phyloP scores from a whole-genome alignment of 2,888 invertebrate species.

The Idaea dimidiata region DNA sequence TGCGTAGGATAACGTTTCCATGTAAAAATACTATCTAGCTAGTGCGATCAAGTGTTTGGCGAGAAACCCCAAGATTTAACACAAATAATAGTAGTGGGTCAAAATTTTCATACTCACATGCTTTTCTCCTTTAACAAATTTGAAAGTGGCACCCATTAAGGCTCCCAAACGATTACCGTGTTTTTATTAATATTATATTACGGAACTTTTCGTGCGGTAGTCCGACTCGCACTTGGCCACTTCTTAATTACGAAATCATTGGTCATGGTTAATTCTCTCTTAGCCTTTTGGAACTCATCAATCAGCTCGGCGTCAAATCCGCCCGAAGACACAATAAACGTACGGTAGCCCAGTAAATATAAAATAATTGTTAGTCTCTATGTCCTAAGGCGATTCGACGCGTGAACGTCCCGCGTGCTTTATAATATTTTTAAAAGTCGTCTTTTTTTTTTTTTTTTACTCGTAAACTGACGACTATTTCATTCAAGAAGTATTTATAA shows the following conservation, averaged over 20 bases:
- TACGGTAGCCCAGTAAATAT: slow-evolving; percentile 75
- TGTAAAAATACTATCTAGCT: background rate
- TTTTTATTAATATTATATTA: too few relatives aligned
- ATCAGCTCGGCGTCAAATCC: slow-evolving; percentile 68
- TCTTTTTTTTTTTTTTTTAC: slow-evolving; percentile 38
- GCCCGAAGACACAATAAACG: slow-evolving; percentile 71
- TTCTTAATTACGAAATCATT: slow-evolving; percentile 8
- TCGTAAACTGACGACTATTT: slow-evolving; percentile 33
- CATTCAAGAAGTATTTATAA: background rate
- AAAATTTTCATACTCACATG: too few relatives aligned
- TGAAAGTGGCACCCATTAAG: too few relatives aligned
- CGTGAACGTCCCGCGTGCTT: slow-evolving; percentile 41
- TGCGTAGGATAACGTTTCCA: slow-evolving; percentile 4
- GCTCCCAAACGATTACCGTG: too few relatives aligned
- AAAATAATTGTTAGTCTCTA: slow-evolving; percentile 75
- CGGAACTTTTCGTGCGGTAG: too few relatives aligned
- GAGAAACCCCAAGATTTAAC: background rate
- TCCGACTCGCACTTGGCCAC: too few relatives aligned
- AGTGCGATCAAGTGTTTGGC: background rate
- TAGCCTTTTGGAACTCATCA: slow-evolving; percentile 52
- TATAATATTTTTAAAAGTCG: slow-evolving; percentile 21
- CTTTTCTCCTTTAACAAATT: too few relatives aligned
- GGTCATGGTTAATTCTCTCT: slow-evolving; percentile 24
- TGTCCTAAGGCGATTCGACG: slow-evolving; percentile 52
- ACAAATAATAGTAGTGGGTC: too few relatives aligned